Evolutionary conservation across 2,888 invertebrate species (phyloP), one percentile per base, ranked within the genome.

Genomic region (Dasysyrphus albostriatus): DNA sequence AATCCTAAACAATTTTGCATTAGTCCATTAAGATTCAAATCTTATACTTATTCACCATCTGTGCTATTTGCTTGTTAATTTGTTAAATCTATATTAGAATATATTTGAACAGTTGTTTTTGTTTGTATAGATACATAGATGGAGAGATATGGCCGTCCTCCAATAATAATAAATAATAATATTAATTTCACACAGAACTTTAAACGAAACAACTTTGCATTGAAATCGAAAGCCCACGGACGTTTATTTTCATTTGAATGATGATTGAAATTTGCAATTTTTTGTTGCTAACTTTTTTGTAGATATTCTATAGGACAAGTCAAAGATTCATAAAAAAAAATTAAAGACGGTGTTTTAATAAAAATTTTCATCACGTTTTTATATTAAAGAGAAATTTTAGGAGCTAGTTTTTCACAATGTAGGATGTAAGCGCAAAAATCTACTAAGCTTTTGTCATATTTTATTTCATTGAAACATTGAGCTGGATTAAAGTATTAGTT

Each of bases 151-250:
- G 59, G 5, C 6, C 7, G 19, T 24, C 42, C 61, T 19, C 14
- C 24, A 19, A 12, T 9, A n/a, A n/a, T n/a, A 14, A 34, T 58
- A 34, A 34, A 24, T 24, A 24, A 24, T 58, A 32, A 65, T 65
- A 65, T 65, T 65, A 47, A 65, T 75, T 54, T 54, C 54, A 75
- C 54, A 75, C 19, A 19, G 24, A 56, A 32, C 63, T 54, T 54
- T 75, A 75, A 75, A 63, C 63, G 65, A 75, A 65, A 65, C 12
- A 19, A 49, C 37, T 42, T 42, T 47, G 44, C 56, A 58, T 65
- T 65, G 65, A 75, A 65, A 65, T 65, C 47, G 29, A 69, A 67
- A 67, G 65, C 67, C 76, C 76, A 76, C 76, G 67, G 16, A 47
- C 63, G 44, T 65, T 65, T 29, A 2, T 65, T 65, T 54, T 75